phyloP scores from a whole-genome alignment of 1,140 invertebrate genomes.

The Teleopsis dalmanni region DNA sequence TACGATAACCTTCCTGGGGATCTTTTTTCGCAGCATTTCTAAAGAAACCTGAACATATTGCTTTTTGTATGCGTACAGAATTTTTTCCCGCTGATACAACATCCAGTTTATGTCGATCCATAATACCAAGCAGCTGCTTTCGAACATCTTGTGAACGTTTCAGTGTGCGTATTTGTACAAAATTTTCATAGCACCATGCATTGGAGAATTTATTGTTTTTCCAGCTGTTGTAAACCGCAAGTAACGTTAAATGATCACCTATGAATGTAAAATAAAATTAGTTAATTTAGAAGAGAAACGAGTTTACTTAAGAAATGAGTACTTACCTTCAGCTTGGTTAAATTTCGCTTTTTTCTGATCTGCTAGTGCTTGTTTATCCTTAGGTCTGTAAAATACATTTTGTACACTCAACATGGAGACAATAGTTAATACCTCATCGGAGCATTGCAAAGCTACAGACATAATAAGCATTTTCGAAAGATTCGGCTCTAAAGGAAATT shows the following conservation, averaged over 20 bases:
- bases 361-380: conserved; percentile 95
- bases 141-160: conserved; percentile 97
- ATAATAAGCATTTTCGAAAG: conserved; percentile 99
- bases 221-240: conserved; percentile 99
- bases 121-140: conserved; percentile 95
- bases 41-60: conserved; percentile 98
- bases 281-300: not conserved
- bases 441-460: conserved; percentile 97
- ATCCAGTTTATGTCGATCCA: conserved; percentile 97
- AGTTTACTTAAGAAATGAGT: conserved; percentile 3
- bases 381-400: conserved; percentile 95
- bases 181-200: conserved; percentile 99
- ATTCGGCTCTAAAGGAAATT: conserved; percentile 97
- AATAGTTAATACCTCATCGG: conserved; percentile 96
- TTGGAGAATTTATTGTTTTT: conserved; percentile 98
- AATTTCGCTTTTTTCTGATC: conserved; percentile 99
- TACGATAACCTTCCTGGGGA: conserved; percentile 97
- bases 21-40: conserved; percentile 98
- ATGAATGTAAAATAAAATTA: not conserved
- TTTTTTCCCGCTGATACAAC: conserved; percentile 95
- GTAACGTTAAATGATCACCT: conserved; percentile 89
- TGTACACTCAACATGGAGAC: conserved; percentile 99
- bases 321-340: conserved; percentile 92
- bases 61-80: conserved; percentile 92
- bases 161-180: conserved; percentile 94